Evolutionary conservation across 2,888 invertebrate species (phyloP), one percentile per base, ranked within the genome.

Genomic region (Neoitamus cyanurus): DNA sequence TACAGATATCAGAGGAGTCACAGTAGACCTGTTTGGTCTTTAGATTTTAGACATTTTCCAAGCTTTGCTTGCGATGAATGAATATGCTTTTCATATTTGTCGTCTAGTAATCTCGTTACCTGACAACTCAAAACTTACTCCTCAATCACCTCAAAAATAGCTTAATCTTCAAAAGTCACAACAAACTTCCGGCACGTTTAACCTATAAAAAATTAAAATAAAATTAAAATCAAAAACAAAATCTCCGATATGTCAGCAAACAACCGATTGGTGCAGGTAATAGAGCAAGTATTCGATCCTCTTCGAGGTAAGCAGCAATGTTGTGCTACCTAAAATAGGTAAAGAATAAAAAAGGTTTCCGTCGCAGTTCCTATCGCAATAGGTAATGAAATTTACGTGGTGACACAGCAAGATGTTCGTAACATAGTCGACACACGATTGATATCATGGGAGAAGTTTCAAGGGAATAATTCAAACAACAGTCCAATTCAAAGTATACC

Each of bases 371-470:
- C 82, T n/a, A 25, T 82, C 36, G 13, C 11, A 25, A 36, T 82
- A 9, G 82, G 82, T 11, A 68, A 82, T 28, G 68, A 82, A n/a
- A 2, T 68, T 1, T 82, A 20, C 28, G 3, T 68, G 2, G 9
- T 82, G 15, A 68, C 36, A 1, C 82, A 82, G 34, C 82, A 82
- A n/a, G 82, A 82, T n/a, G 36, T 37, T 68, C 82, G 82, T 3
- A 58, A 82, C n/a, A 82, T 69, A 36, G 20, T 68, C 11, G 82
- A 82, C 25, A 58, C 82, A 1, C 58, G 82, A 20, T 36, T 13
- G 13, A 34, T 68, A 28, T 36, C 42, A 2, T 77, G 25, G 11
- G n/a, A 31, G 34, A 73, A 73, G 7, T 7, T 37, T n/a, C 36
- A 15, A n/a, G 20, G 25, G 15, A 7, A 25, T 25, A 11, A 11